A percentile compares a stretch with the other conserved stretches of the same genome.
Conservation (phyloP, 2,888 invertebrate species). For the Luperina testacea region DNA sequence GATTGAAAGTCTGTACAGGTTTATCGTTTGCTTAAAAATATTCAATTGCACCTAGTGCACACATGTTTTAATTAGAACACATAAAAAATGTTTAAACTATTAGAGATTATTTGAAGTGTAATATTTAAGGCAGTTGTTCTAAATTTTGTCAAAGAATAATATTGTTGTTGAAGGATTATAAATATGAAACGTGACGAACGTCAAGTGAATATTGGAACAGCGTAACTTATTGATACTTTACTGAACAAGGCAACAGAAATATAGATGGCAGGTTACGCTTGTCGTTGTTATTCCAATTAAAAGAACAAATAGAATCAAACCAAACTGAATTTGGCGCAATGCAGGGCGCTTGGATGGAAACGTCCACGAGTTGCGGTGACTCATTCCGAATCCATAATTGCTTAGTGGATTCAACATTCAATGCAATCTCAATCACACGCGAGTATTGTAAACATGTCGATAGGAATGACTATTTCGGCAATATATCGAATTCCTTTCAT, state of each 20-base stretch:
- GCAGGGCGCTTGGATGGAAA: conserved; percentile 84
- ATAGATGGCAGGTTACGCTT: conserved; percentile 64
- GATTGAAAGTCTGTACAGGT: conserved; percentile 84
- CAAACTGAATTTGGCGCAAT: conserved; percentile 87
- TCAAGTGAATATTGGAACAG: conserved; percentile 20
- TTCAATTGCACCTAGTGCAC: conserved; percentile 61
- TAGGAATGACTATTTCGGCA: conserved; percentile 3
- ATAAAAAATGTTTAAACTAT: conserved; percentile 65
- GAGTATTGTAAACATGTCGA: conserved; percentile 19
- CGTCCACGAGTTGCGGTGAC: conserved; percentile 82
- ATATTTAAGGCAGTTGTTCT: conserved; percentile 61
- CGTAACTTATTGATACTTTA: conserved; percentile 39
- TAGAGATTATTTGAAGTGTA: conserved; percentile 41
- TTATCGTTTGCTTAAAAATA: conserved; percentile 82
- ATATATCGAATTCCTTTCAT: conserved; percentile 14
- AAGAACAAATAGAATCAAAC: conserved; percentile 83
- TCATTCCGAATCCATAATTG: conserved; percentile 83
- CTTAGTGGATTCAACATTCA: conserved; percentile 73
- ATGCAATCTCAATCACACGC: conserved; percentile 70
- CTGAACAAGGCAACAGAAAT: conserved; percentile 51
- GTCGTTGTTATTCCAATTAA: conserved; percentile 79
- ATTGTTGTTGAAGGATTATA: conserved; percentile 62
- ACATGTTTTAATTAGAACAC: conserved; percentile 52
- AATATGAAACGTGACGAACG: conserved; percentile 43
- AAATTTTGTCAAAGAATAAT: conserved; percentile 43